Evolutionary conservation across 2,113 vertebrate species (phyloP), one percentile per base, ranked within the genome.

Genomic region (Patagioenas fasciata): DNA sequence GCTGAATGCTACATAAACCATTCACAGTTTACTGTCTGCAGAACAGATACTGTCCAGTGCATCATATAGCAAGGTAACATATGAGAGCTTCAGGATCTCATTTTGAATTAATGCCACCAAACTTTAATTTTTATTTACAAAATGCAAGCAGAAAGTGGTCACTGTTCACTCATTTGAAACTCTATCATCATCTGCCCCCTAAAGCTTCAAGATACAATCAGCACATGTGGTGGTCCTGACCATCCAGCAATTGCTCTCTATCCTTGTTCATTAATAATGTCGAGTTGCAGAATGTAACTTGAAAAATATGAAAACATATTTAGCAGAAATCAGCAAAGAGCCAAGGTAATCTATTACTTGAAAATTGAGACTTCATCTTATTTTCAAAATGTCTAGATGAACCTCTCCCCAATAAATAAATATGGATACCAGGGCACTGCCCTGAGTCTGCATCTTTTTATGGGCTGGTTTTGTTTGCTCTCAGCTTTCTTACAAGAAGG

Each of bases 61-160:
- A 28, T 28, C 20, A 15, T 18, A 38, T 0, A 26, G 29, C 64
- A 56, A 51, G 31, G 44, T 19, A 73, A 64, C 0, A 0, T 15
- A 50, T 10, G 12, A 88, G 47, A 80, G 31, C 28, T 77, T 56
- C 20, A 24, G 42, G 48, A 51, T 60, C 58, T 89, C 60, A 18
- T 1, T 64, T 57, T 58, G 32, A 62, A 48, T 17, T 24, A 51
- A 48, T 57, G 57, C 66, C 34, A 73, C 10, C 40, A 48, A 72
- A 78, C 18, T 16, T 13, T 15, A 20, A 16, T 57, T 92, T 81
- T 85, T 78, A 51, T 29, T 70, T 40, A 79, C 8, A 85, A 77
- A 66, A 81, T n/a, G 24, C 19, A 58, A 71, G 67, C n/a, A n/a
- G 31, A 16, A 69, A 53, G 15, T 14, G 65, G 29, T 50, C 14